Evolutionary conservation across 2,797 vertebrate species (phyloP).

Genomic region (Gallirallus australis): DNA sequence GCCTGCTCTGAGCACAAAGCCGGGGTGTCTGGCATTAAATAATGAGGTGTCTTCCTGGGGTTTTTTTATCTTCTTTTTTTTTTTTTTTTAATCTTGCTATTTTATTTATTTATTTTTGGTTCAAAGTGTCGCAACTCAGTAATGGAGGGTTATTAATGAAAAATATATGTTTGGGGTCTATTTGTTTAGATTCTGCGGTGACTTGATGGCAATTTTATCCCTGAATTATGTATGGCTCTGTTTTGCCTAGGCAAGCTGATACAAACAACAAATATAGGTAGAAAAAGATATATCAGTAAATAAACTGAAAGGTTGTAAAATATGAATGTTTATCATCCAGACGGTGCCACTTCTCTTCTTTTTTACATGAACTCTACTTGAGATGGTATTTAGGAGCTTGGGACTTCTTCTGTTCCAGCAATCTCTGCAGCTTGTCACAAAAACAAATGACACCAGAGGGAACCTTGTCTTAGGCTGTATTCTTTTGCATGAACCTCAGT

Average conservation of each 20-base stretch:
- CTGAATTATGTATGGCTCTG: conserved; percentile 69
- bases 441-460: conserved; percentile 31
- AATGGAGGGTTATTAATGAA: conserved; percentile 51
- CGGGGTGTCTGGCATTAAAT: not conserved
- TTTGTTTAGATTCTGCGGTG: conserved; percentile 31
- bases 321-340: conserved; percentile 43
- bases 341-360: conserved; percentile 9
- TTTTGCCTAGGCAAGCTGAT: conserved; percentile 70
- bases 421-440: conserved; percentile 62
- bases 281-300: conserved; percentile 64
- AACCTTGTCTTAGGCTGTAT: conserved; percentile 54
- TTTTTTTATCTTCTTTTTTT: no score
- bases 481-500: conserved; percentile 62
- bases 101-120: conserved; percentile 49
- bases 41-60: not conserved
- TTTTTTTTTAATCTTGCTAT: not conserved
- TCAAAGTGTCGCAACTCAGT: not conserved
- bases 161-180: conserved; percentile 53
- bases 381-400: conserved; percentile 24
- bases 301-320: conserved; percentile 66
- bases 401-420: conserved; percentile 41
- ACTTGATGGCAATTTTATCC: conserved; percentile 60
- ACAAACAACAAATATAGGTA: conserved; percentile 65
- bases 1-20: not conserved
- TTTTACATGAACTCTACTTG: conserved; percentile 46